Base-by-base conservation (phyloP, 1,140 invertebrate genomes). In the Drosophila ironensis region DNA sequence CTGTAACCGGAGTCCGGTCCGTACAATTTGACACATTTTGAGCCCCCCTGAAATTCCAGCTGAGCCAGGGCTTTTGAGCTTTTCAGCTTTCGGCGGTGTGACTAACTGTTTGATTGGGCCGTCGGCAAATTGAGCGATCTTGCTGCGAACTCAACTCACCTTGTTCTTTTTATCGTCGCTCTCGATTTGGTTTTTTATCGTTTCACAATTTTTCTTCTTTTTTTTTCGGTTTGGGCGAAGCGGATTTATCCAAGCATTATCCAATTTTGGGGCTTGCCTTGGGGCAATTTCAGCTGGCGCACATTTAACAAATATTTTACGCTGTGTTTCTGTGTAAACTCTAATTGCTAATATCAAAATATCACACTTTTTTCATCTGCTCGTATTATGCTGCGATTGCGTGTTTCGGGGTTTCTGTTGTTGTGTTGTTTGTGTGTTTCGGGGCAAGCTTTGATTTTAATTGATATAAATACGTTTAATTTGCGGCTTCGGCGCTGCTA, bases 301-400 rank as follows among this genome's bases (percentile, higher is more conserved):
- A 76, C 56, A 76, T 78, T 77, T 47, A 76, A 54, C 38, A 60
- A 30, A 20, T 37, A 56, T 59, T 68, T 24, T 53, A 12, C 16
- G 56, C 51, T 57, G 37, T 63, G 48, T 40, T 60, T 69, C 27
- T 70, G 61, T 73, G 68, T 73, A 86, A 71, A 70, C 59, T 81
- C 80, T 81, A 75, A 84, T 84, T 77, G 69, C 78, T 84, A 82
- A 84, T 78, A 77, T 73, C 64, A 84, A 67, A 82, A 82, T 82
- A 84, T 84, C 68, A 82, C 81, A 82, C 67, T 78, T 75, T 24
- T 33, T 60, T 37, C 44, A 44, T 30, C 51, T 80, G 71, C 33
- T 42, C 33, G 14, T 60, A 27, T 71, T 80, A 73, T 56, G 53
- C 45, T 69, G 37, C 61, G 63, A 47, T 70, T 56, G 75, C 75